Evolutionary conservation across 2,888 invertebrate genomes (phyloP), one percentile per base, ranked within the genome.

Genomic region (Sarcophaga carnaria): DNA sequence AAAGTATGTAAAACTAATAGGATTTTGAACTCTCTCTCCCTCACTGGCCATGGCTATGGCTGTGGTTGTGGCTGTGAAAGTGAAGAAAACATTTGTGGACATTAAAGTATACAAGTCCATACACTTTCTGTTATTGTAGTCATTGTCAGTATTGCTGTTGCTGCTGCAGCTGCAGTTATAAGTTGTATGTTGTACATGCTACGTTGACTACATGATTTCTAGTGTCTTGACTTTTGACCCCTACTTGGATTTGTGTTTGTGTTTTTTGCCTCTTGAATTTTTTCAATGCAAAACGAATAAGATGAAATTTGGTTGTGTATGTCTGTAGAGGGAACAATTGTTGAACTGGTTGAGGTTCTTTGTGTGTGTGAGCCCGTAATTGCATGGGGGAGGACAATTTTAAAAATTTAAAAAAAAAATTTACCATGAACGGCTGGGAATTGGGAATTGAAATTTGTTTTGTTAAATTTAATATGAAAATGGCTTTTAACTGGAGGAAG

Each of bases 1-100:
- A 83, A 83, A 83, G 72, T 62, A 78, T 78, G 67, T 78, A 62
- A 83, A 83, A 83, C 77, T 83, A 83, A 83, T 83, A 83, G 83
- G 83, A 83, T 78, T 83, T 74, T 78, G 67, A 78, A 78, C 67
- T 83, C n/a, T 83, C 67, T 62, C 4, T 49, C 49, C 4, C 49
- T 49, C 14, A 14, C 14, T 49, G 60, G 45, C 72, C 64, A 37
- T 8, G 27, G 27, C 27, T 27, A 37, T 37, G 37, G 8, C 27
- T 27, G 4, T 25, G 27, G 27, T 37, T 37, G 37, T 37, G 37
- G 37, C 6, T 37, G 6, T 37, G 37, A 37, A 37, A 37, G 10
- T 37, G 37, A 37, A 37, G 2, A 10, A 2, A 80, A 54, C 17
- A 45, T 22, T 70, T 63, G 63, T 70, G 70, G 64, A 71, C 27